Evolutionary conservation across 2,888 invertebrate species (phyloP).

Genomic region (Drosophila anomelani): DNA sequence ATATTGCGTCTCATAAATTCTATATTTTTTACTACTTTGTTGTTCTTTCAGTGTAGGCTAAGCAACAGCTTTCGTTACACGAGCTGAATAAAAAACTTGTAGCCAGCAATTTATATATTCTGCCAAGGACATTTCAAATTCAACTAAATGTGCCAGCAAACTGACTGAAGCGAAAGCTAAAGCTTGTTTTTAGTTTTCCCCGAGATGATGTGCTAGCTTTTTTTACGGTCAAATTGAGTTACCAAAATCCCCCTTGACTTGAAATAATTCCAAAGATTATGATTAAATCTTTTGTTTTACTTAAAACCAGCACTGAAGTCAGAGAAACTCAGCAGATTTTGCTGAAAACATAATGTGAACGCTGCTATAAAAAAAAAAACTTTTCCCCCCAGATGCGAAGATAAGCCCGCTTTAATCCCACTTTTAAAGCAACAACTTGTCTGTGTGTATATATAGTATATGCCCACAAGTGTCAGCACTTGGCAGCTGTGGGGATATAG

Average conservation of each 20-base stretch:
- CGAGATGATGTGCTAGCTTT: slow-evolving; percentile 21
- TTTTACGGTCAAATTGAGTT: slow-evolving; percentile 18
- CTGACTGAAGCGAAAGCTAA: slow-evolving; percentile 1
- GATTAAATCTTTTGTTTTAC: slow-evolving; percentile 19
- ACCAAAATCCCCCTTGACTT: slow-evolving; percentile 9
- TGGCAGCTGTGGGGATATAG: slow-evolving; percentile 52
- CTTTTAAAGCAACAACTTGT: slow-evolving; percentile 41
- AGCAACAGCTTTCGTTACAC: slow-evolving; percentile 6
- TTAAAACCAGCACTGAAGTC: slow-evolving; percentile 4
- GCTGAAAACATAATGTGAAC: slow-evolving; percentile 1
- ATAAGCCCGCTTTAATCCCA: slow-evolving; percentile 25
- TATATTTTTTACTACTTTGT: too few relatives aligned
- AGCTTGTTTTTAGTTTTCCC: slow-evolving; percentile 10
- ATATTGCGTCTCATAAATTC: too few relatives aligned
- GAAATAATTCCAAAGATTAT: slow-evolving; percentile 7
- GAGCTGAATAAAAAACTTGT: slow-evolving; percentile 45
- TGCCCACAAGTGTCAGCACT: slow-evolving; percentile 43
- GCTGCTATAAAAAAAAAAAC: slow-evolving; percentile 15
- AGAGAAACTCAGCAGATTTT: slow-evolving; percentile 12
- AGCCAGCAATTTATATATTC: slow-evolving; percentile 54
- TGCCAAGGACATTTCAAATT: slow-evolving; percentile 60
- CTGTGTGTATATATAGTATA: slow-evolving; percentile 23
- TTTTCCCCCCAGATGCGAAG: slow-evolving; percentile 11
- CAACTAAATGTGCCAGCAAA: slow-evolving; percentile 26
- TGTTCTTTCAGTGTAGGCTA: slow-evolving; percentile 2